Evolutionary conservation across 2,113 vertebrate species (phyloP).

Genomic region (Eudyptes chrysolophus): DNA sequence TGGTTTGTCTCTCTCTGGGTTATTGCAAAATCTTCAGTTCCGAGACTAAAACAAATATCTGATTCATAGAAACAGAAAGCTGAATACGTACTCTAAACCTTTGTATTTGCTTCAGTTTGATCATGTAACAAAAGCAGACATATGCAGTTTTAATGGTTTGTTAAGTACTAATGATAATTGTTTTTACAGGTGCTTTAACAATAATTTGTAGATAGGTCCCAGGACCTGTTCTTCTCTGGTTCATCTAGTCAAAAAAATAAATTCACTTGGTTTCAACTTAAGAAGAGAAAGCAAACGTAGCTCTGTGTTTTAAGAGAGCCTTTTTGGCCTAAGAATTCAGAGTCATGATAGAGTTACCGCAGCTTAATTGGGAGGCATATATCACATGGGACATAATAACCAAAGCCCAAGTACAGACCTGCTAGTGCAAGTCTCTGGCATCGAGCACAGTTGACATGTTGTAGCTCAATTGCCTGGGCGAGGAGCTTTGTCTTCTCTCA

Average conservation of each 20-base stretch:
- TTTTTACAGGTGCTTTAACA: not conserved
- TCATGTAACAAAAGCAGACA: not conserved
- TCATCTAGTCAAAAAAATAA: not conserved
- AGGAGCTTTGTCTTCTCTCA: not conserved
- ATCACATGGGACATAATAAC: accelerated
- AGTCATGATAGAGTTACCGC: not conserved
- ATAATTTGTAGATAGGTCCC: not conserved
- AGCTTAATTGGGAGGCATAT: not conserved
- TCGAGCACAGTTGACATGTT: accelerated
- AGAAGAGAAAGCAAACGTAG: not conserved
- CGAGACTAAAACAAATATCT: not conserved
- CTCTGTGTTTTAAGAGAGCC: not conserved
- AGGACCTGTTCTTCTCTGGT: not conserved
- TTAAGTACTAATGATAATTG: not conserved
- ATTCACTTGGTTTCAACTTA: not conserved
- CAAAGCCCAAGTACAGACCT: not conserved
- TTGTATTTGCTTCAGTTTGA: accelerated
- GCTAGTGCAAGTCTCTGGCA: not conserved
- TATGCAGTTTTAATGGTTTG: not conserved
- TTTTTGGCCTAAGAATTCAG: not conserved
- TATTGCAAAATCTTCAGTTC: not conserved
- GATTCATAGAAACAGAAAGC: not conserved
- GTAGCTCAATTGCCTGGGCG: accelerated
- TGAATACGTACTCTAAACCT: not conserved
- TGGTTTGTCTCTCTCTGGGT: not conserved